Base-by-base conservation (phyloP, 2,113 vertebrate species). In the Rhinopomastus cyanomelas region DNA sequence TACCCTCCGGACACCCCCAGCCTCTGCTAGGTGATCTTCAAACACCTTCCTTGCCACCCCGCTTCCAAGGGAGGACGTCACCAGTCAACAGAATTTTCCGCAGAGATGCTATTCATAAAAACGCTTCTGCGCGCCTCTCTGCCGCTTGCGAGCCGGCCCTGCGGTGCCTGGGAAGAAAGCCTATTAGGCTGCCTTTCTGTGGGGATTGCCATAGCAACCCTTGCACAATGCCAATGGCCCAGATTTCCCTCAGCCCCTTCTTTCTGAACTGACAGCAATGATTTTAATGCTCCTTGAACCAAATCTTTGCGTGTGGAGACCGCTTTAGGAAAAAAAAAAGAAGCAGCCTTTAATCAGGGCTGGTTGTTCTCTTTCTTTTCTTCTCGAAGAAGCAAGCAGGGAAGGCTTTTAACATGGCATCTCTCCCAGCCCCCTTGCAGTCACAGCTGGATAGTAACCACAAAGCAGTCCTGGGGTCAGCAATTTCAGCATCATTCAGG, bases 281-380 rank as follows among this genome's bases (percentile, higher is more conserved):
- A 97, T 96, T 93, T 95, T 90, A 97, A 97, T 97, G 97, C 96
- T 97, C 96, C 96, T 96, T 97, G 97, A 97, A 96, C 97, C 96
- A 92, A 95, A 96, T 95, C 94, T 94, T 93, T 93, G 86, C 90
- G 88, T 91, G 92, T 6, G 0, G 88, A 87, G 93, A 81, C 67
- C 0, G 88, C 94, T 95, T 95, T 85, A 65, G 67, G 4, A 3
- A n/a, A 9, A 32, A 52, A 44, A 59, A 69, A 73, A 74, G 64
- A 60, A 52, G 30, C n/a, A 10, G 72, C 78, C 87, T 97, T 96
- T 95, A 95, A 96, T 95, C 95, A 94, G 68, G 61, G 53, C 73
- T 89, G 55, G 82, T 83, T 95, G 94, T 79, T 88, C 88, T 76
- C 89, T 64, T 77, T 87, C 79, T 69, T 94, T 93, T 94, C 82